Evolutionary conservation across 2,113 vertebrate species (phyloP).

Genomic region (Equus przewalskii): DNA sequence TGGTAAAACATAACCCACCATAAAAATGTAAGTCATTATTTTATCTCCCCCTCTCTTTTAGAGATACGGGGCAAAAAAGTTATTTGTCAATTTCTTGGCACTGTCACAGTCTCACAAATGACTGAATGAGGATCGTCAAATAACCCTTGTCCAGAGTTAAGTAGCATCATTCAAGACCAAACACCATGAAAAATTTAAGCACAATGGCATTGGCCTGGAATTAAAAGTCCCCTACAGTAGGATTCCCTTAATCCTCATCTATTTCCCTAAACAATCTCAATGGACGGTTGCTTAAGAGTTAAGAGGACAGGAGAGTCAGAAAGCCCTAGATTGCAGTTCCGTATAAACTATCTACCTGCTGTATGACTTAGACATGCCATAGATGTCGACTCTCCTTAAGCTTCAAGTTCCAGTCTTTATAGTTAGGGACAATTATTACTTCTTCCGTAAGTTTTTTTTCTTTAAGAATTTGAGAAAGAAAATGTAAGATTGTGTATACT

Average conservation of each 20-base stretch:
- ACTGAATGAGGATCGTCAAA: neutral
- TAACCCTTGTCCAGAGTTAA: neutral
- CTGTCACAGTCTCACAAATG: neutral
- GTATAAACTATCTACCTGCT: neutral
- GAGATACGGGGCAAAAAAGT: neutral
- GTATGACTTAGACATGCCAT: neutral
- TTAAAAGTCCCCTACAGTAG: neutral
- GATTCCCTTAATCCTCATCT: neutral
- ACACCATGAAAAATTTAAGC: neutral
- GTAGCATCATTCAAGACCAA: neutral
- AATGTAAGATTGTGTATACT: neutral
- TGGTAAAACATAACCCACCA: neutral
- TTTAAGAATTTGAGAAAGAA: slow-evolving; percentile 26
- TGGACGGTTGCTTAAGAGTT: neutral
- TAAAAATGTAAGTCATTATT: neutral
- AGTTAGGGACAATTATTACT: neutral
- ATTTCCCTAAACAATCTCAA: neutral
- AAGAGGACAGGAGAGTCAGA: neutral
- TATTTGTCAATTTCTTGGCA: neutral
- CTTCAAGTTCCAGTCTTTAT: neutral
- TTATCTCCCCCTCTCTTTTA: neutral
- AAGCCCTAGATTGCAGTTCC: neutral
- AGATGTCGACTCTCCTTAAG: neutral
- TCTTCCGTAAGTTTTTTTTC: neutral
- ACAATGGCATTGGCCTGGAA: neutral